These are phyloP conservation scores for Crax fasciolata DNA, from an alignment of 2,797 vertebrate genomes.

Conservation along the genomic window DNA sequence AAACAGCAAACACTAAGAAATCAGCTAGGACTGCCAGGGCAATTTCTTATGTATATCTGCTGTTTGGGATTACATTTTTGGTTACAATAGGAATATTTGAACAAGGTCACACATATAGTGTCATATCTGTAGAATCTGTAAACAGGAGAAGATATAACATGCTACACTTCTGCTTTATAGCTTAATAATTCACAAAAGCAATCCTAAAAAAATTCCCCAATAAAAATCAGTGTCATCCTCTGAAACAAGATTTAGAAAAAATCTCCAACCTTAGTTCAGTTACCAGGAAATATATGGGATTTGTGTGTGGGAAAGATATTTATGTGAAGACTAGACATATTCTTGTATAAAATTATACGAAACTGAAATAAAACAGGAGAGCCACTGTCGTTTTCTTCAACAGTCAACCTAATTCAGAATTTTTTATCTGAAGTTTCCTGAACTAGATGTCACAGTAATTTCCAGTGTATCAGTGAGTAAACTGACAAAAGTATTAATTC, in stretches of 20 bases:
- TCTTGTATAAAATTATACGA: slow-evolving; percentile 34
- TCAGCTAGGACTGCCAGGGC: slow-evolving; percentile 20
- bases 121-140: slow-evolving; percentile 24
- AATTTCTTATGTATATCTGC: slow-evolving; percentile 41
- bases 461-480: neutral
- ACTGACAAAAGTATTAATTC: slow-evolving; percentile 17
- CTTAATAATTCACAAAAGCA: slow-evolving; percentile 64
- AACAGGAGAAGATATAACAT: slow-evolving; percentile 16
- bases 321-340: neutral
- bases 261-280: slow-evolving; percentile 16
- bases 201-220: slow-evolving; percentile 41
- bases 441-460: neutral
- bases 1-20: slow-evolving; percentile 47
- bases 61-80: slow-evolving; percentile 45
- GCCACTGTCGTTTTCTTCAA: neutral
- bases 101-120: slow-evolving; percentile 19
- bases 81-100: slow-evolving; percentile 50
- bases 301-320: neutral
- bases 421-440: neutral
- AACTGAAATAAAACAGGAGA: slow-evolving; percentile 23
- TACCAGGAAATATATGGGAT: neutral
- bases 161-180: slow-evolving; percentile 32
- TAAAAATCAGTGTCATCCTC: slow-evolving; percentile 53
- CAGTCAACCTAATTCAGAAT: neutral
- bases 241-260: slow-evolving; percentile 45